phyloP scores from a whole-genome alignment of 2,797 vertebrate species.

The Notolabrus celidotus region DNA sequence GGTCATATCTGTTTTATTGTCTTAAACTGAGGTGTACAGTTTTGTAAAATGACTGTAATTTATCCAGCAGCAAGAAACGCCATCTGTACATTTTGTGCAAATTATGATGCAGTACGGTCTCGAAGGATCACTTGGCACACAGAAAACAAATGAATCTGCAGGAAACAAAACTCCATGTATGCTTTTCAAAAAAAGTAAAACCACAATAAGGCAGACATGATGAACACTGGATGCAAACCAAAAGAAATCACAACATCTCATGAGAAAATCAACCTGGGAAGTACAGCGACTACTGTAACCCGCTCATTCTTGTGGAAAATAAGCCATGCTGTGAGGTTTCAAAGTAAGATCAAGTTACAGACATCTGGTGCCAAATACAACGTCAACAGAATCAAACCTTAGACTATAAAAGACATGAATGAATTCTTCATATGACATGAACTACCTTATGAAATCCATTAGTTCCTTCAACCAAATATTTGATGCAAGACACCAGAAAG shows the following conservation, averaged over 20 bases:
- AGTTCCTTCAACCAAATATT: conserved; percentile 7
- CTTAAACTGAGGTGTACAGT: conserved; percentile 48
- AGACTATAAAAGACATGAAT: not conserved
- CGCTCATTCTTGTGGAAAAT: conserved; percentile 5
- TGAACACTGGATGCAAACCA: conserved; percentile 5
- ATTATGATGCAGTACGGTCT: conserved; percentile 45
- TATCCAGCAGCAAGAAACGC: conserved; percentile 59
- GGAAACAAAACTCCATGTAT: not conserved
- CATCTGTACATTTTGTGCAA: conserved; percentile 60
- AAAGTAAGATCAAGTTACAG: conserved; percentile 9
- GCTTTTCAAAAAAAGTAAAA: conserved; percentile 30
- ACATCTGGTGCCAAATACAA: conserved; percentile 8
- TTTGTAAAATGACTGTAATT: conserved; percentile 40
- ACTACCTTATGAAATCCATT: conserved; percentile 3
- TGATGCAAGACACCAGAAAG: conserved; percentile 5
- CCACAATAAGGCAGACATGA: conserved; percentile 34
- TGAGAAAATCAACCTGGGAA: conserved; percentile 25
- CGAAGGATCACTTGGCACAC: conserved; percentile 47
- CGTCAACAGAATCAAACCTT: not conserved
- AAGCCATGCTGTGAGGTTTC: not conserved
- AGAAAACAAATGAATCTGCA: conserved; percentile 29
- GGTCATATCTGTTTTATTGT: conserved; percentile 62
- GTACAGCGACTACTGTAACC: conserved; percentile 27
- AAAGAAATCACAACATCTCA: conserved; percentile 18
- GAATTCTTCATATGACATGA: not conserved